A percentile compares a stretch with the other conserved stretches of the same genome.
Conservation (phyloP, 2,797 vertebrate genomes). For the Sebastes vulpes region DNA sequence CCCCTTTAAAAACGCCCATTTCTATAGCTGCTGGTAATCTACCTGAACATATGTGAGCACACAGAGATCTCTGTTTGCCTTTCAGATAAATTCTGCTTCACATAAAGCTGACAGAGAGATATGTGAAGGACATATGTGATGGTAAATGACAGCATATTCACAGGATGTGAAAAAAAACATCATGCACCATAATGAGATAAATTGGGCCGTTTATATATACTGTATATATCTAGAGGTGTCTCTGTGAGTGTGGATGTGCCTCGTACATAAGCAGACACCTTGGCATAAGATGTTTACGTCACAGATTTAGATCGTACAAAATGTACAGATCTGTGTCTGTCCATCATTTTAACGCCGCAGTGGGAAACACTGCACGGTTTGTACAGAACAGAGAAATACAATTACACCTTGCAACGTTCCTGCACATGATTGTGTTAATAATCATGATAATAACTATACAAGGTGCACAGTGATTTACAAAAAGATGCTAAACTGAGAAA, state of each 20-base stretch:
- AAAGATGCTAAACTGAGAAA: background rate
- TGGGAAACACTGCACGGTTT: background rate
- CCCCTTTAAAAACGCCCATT: background rate
- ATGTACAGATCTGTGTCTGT: constrained; percentile 32
- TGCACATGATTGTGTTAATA: background rate
- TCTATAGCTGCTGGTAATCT: background rate
- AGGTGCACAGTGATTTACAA: background rate
- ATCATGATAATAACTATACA: background rate
- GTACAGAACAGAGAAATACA: background rate
- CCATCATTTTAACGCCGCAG: constrained; percentile 14
- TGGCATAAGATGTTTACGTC: background rate
- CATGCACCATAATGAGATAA: background rate
- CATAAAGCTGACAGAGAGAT: background rate
- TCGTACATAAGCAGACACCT: constrained; percentile 6
- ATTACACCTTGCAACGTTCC: background rate
- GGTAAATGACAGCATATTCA: background rate
- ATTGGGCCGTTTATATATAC: background rate
- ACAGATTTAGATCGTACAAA: constrained; percentile 32
- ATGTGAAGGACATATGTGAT: background rate
- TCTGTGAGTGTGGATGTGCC: background rate
- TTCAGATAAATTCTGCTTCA: background rate
- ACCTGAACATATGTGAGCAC: background rate
- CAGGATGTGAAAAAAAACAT: background rate
- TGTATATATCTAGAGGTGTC: background rate
- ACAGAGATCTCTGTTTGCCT: background rate